Percentiles rank a stretch among this genome's conserved stretches.
phyloP scores from a whole-genome alignment of 2,888 invertebrate genomes.

The Marronus borbonicus region DNA sequence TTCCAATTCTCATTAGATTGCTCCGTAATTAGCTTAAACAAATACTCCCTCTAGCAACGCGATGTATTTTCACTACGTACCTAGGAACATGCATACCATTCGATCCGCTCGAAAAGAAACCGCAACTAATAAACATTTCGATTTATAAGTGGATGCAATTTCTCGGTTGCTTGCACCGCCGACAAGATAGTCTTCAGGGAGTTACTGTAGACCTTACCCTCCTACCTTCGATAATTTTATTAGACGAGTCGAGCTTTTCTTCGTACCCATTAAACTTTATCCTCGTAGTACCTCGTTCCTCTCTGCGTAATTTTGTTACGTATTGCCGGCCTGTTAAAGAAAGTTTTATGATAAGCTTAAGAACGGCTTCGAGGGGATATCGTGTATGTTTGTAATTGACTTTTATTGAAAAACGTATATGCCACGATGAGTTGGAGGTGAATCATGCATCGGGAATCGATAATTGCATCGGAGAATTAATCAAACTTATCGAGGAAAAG shows the following conservation, averaged over 20 bases:
- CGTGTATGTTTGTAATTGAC: not conserved
- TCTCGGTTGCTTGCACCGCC: not conserved
- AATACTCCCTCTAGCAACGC: no score
- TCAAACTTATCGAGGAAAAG: no score
- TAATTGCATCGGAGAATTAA: not conserved
- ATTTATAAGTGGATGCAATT: slow-evolving; percentile 5
- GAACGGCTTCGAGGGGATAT: not conserved
- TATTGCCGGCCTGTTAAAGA: not conserved
- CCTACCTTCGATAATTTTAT: slow-evolving; percentile 3
- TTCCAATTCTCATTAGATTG: no score
- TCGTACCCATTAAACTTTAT: not conserved
- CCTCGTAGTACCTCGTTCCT: not conserved
- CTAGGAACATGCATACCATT: not conserved
- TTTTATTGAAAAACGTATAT: slow-evolving; percentile 1
- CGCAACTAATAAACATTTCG: not conserved
- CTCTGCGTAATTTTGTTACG: not conserved
- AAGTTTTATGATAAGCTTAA: slow-evolving; percentile 14
- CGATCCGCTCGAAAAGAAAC: not conserved
- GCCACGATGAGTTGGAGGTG: not conserved
- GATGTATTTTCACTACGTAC: no score
- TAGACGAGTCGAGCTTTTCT: not conserved
- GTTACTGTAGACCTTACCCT: not conserved
- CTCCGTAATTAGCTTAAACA: no score
- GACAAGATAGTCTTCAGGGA: no score
- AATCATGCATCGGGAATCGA: not conserved